phyloP scores from a whole-genome alignment of 2,797 vertebrate genomes.

The Neomorphus geoffroyi region DNA sequence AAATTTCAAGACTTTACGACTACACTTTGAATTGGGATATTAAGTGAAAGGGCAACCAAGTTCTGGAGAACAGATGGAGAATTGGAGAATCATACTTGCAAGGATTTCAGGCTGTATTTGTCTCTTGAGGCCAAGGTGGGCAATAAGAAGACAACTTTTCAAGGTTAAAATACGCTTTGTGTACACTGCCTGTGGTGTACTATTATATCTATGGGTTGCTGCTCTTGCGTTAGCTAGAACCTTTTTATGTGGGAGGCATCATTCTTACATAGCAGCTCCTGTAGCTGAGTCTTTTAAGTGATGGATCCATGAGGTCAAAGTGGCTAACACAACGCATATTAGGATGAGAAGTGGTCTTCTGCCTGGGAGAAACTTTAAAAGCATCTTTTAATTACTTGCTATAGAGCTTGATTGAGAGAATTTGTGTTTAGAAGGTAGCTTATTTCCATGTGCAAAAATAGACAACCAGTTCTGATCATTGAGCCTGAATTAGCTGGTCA shows the following conservation, averaged over 20 bases:
- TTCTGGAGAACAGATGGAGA: not conserved
- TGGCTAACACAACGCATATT: not conserved
- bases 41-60: not conserved
- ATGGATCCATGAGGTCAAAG: not conserved
- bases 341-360: not conserved
- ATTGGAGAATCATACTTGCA: not conserved
- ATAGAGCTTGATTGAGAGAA: not conserved
- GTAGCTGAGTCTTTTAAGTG: not conserved
- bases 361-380: not conserved
- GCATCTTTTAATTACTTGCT: not conserved
- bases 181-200: not conserved
- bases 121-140: not conserved
- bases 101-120: not conserved
- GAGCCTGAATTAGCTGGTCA: not conserved
- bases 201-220: not conserved
- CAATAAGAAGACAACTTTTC: not conserved
- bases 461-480: not conserved
- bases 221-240: not conserved
- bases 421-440: not conserved
- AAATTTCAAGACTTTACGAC: not conserved
- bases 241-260: not conserved
- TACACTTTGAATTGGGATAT: not conserved
- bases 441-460: not conserved
- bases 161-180: not conserved
- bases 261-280: not conserved